phyloP scores from a whole-genome alignment of 1,140 invertebrate genomes.

The Asobara japonica region DNA sequence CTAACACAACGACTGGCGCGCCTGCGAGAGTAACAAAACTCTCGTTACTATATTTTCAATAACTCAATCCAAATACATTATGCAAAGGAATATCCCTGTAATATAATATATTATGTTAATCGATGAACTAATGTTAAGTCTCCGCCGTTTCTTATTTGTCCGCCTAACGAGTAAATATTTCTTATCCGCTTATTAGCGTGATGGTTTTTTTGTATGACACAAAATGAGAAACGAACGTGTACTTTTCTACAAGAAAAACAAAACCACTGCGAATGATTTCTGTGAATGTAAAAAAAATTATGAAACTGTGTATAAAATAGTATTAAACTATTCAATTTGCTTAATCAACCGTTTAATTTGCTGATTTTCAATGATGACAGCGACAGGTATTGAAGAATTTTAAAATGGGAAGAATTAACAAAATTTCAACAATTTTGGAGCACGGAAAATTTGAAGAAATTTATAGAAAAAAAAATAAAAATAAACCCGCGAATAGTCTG shows the following conservation, averaged over 20 bases:
- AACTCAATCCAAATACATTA: not conserved
- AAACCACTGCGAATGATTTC: not conserved
- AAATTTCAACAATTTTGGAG: too few species aligned
- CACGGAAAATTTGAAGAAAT: not conserved
- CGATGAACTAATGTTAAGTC: not conserved
- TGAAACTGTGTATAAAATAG: not conserved
- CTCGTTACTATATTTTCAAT: not conserved
- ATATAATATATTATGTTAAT: slow-evolving; percentile 12
- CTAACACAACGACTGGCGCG: slow-evolving; percentile 93
- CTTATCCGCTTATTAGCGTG: not conserved
- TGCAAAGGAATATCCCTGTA: not conserved
- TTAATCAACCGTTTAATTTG: not conserved
- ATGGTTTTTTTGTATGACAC: not conserved
- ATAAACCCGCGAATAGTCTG: too few species aligned
- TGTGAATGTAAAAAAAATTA: not conserved
- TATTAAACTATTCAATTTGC: not conserved
- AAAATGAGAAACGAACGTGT: not conserved
- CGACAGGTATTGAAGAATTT: not conserved
- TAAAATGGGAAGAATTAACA: too few species aligned
- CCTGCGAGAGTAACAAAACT: slow-evolving; percentile 70
- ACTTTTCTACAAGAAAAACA: not conserved
- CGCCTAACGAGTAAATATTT: too few species aligned
- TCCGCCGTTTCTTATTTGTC: not conserved
- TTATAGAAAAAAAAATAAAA: not conserved
- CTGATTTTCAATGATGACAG: not conserved